Base-by-base conservation (phyloP, 1,140 invertebrate species). In the Bacillus rossius region DNA sequence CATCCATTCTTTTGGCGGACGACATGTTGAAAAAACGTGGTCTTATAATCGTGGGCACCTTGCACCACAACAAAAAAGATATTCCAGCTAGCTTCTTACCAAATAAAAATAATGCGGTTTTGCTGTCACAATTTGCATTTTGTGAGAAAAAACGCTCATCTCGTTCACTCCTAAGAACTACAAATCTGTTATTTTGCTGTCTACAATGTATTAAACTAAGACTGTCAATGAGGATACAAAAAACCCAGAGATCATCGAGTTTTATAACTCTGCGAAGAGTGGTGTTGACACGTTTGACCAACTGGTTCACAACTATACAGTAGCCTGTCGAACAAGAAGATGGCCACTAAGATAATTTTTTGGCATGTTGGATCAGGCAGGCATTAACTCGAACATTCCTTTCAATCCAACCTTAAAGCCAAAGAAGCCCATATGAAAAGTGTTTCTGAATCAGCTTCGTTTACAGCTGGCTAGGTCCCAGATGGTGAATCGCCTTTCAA, bases 1-100 rank as follows among this genome's bases (percentile, higher is more conserved):
- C 71, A 3, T 68, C 64, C 7, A 50, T 75, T 40, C 65, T 65
- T 26, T 42, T 73, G 41, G 59, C 64, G 4, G 52, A 59, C 55
- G 17, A 57, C 25, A 54, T 71, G 55, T 48, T 68, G 8, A 49
- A 62, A 7, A 37, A 67, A 8, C 65, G 69, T 23, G 65, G 67
- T 16, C 42, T 70, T 17, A 72, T 64, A 14, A 60, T 67, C 8
- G 65, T 72, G 8, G 70, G 69, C 14, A 72, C 69, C 13, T 8
- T 69, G 8, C 55, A 64, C 29, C 26, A 55, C 57, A 14, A 72
- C 68, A 49, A 71, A 72, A 55, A 59, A 48, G 69, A 71, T 61
- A 71, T 71, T 48, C 68, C 69, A 8, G 61, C 29, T 34, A 34
- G 10, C 29, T 34, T 34, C 29, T 34, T 34, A 34, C 29, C 29